Conservation (phyloP, 1,140 invertebrate genomes). For the Platyscapa corneri region DNA sequence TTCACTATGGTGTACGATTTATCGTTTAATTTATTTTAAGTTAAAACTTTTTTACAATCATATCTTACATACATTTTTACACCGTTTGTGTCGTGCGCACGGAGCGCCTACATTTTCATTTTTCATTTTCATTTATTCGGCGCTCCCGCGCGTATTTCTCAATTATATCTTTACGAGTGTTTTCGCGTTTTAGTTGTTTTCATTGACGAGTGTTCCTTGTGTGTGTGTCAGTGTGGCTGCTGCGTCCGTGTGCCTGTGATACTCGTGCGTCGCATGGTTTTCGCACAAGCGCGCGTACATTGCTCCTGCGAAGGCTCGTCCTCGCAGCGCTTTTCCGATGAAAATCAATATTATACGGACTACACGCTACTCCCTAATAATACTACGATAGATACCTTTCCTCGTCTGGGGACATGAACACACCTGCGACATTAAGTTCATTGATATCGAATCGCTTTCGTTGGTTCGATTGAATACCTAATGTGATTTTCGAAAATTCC, state of each 20-base stretch:
- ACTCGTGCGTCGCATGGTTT: not conserved
- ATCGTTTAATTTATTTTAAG: slow-evolving; percentile 76
- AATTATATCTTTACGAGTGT: not conserved
- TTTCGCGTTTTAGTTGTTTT: slow-evolving; percentile 2
- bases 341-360: slow-evolving; percentile 68
- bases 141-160: slow-evolving; percentile 46
- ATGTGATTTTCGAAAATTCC: slow-evolving; percentile 57
- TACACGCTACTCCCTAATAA: slow-evolving; percentile 73
- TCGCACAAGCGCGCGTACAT: slow-evolving; percentile 8
- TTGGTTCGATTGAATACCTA: not conserved
- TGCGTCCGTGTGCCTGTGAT: not conserved
- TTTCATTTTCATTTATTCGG: too few species aligned
- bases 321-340: slow-evolving; percentile 45
- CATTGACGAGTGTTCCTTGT: slow-evolving; percentile 8
- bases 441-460: not conserved
- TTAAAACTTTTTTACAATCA: slow-evolving; percentile 75
- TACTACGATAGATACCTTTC: slow-evolving; percentile 71
- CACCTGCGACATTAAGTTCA: not conserved
- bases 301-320: not conserved
- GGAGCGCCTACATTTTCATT: slow-evolving; percentile 36
- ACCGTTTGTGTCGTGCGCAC: slow-evolving; percentile 55
- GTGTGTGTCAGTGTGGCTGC: not conserved
- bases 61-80: slow-evolving; percentile 75
- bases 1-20: slow-evolving; percentile 63
- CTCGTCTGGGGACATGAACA: slow-evolving; percentile 26